Evolutionary conservation across 2,888 invertebrate genomes (phyloP).

Genomic region (Bruchidius siliquastri): DNA sequence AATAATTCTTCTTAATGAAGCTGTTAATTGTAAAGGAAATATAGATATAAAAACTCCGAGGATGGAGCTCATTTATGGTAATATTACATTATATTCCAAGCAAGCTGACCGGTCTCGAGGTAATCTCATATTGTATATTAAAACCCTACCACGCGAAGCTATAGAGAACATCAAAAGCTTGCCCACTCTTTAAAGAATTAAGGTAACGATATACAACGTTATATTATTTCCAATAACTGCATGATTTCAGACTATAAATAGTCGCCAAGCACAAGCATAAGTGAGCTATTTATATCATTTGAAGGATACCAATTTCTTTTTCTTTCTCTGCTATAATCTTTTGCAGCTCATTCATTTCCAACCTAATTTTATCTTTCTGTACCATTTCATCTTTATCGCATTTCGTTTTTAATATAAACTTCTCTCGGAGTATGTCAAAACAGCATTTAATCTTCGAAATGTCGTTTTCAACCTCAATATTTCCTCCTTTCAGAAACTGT

Average conservation of each 20-base stretch:
- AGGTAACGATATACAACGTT: background rate
- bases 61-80: background rate
- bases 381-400: conserved; percentile 7
- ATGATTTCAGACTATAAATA: too few relatives aligned
- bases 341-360: conserved; percentile 9
- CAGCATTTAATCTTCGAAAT: conserved; percentile 39
- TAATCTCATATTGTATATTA: too few relatives aligned
- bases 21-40: conserved; percentile 5
- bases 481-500: conserved; percentile 18
- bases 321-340: conserved; percentile 9
- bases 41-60: background rate
- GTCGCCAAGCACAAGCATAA: too few relatives aligned
- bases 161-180: too few relatives aligned
- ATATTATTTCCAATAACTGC: too few relatives aligned
- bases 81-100: background rate
- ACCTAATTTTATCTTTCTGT: conserved; percentile 9
- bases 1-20: conserved; percentile 14
- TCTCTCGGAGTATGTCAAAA: conserved; percentile 37
- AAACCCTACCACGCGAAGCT: too few relatives aligned
- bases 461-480: conserved; percentile 29
- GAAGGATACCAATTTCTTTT: conserved; percentile 22
- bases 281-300: background rate
- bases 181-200: too few relatives aligned
- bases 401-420: conserved; percentile 16
- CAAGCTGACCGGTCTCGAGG: too few relatives aligned